Evolutionary conservation across 2,888 invertebrate genomes (phyloP).

Genomic region (Proisotoma minuta): DNA sequence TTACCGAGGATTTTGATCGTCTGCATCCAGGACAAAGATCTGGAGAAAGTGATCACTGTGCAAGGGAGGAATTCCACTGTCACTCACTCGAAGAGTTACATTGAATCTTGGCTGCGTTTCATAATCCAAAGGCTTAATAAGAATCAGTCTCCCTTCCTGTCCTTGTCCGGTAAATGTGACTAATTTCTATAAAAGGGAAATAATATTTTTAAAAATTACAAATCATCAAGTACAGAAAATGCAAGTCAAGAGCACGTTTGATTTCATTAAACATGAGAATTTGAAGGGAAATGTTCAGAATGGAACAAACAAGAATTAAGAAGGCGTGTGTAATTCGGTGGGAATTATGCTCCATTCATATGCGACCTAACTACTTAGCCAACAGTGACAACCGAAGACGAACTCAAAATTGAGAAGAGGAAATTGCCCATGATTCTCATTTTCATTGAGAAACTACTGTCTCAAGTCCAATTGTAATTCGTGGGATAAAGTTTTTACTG

Average conservation of each 20-base stretch:
- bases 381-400: neutral
- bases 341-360: neutral
- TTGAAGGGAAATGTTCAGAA: too few species aligned
- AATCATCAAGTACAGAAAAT: slow-evolving; percentile 15
- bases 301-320: too few species aligned
- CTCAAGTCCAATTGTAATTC: too few species aligned
- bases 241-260: too few species aligned
- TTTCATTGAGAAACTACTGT: neutral
- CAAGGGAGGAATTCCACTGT: slow-evolving; percentile 75
- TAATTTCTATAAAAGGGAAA: slow-evolving; percentile 59
- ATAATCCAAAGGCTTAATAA: slow-evolving; percentile 75
- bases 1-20: slow-evolving; percentile 40
- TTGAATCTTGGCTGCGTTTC: slow-evolving; percentile 59
- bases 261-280: too few species aligned
- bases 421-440: neutral
- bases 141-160: slow-evolving; percentile 73
- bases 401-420: neutral
- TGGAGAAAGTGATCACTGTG: slow-evolving; percentile 69
- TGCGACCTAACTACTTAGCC: neutral
- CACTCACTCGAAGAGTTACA: slow-evolving; percentile 51
- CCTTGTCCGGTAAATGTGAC: slow-evolving; percentile 75
- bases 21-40: slow-evolving; percentile 57
- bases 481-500: too few species aligned
- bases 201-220: too few species aligned
- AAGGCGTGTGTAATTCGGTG: neutral